phyloP scores from a whole-genome alignment of 2,888 invertebrate genomes.

The Drosophila pseudotakahashii region DNA sequence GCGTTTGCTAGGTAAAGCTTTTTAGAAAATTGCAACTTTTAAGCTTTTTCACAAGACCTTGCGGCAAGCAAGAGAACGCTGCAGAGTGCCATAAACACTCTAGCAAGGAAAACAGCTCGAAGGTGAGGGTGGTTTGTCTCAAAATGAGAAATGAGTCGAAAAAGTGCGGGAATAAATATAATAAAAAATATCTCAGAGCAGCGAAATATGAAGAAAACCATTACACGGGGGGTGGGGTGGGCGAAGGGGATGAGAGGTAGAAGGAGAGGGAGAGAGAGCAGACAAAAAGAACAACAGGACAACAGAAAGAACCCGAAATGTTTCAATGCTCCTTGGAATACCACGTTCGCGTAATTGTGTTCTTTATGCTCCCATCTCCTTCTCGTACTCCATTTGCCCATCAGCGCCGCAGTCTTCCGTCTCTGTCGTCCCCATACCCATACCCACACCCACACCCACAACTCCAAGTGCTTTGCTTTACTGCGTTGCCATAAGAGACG shows the following conservation, averaged over 20 bases:
- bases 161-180: conserved; percentile 31
- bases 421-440: conserved; percentile 45
- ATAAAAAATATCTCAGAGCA: conserved; percentile 47
- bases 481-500: conserved; percentile 53
- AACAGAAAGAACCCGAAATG: conserved; percentile 17
- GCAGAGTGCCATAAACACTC: not conserved
- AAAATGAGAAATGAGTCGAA: conserved; percentile 32
- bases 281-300: conserved; percentile 32
- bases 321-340: conserved; percentile 19
- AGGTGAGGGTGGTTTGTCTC: conserved; percentile 13
- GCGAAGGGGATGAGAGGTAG: too few relatives aligned
- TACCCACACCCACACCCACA: conserved; percentile 11
- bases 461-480: conserved; percentile 46
- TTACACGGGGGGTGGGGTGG: conserved; percentile 6
- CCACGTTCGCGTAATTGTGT: conserved; percentile 65
- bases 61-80: not conserved
- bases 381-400: conserved; percentile 17
- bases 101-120: too few relatives aligned
- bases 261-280: not conserved
- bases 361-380: conserved; percentile 54
- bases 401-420: conserved; percentile 31
- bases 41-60: not conserved
- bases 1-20: not conserved
- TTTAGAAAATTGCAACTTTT: not conserved
- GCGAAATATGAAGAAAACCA: conserved; percentile 41